These are phyloP conservation scores for Botrylloides violaceus DNA, from an alignment of 23 tunicate genomes.

Conservation along the genomic window DNA sequence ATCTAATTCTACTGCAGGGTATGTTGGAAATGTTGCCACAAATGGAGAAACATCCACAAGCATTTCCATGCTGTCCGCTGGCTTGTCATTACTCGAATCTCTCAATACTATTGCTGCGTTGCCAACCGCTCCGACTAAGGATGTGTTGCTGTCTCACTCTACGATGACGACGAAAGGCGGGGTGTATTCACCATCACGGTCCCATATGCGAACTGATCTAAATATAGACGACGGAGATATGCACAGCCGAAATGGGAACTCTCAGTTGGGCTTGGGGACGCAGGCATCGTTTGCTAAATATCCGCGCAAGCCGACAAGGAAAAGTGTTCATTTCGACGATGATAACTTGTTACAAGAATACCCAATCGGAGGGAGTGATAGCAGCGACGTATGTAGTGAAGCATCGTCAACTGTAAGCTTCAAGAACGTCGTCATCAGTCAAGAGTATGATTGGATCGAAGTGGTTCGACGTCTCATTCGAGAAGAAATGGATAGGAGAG, in stretches of 20 bases:
- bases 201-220: neutral
- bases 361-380: neutral
- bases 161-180: constrained; percentile 25
- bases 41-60: constrained; percentile 16
- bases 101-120: neutral
- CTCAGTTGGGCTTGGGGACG: neutral
- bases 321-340: constrained; percentile 2
- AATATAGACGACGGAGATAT: neutral
- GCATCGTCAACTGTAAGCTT: constrained; percentile 7
- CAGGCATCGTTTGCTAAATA: neutral
- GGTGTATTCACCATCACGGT: constrained; percentile 9
- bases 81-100: neutral
- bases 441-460: constrained; percentile 53
- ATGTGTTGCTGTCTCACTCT: constrained; percentile 6
- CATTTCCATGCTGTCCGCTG: constrained; percentile 9
- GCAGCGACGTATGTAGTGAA: constrained; percentile 21
- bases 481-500: constrained; percentile 69
- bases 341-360: constrained; percentile 1
- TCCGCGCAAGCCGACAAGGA: neutral
- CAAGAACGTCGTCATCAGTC: neutral
- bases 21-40: too few relatives aligned
- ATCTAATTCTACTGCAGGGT: too few relatives aligned
- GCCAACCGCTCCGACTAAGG: neutral
- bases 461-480: constrained; percentile 61
- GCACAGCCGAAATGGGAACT: neutral